phyloP scores from a whole-genome alignment of 2,797 vertebrate genomes.

The Helicolenus hilgendorfi region DNA sequence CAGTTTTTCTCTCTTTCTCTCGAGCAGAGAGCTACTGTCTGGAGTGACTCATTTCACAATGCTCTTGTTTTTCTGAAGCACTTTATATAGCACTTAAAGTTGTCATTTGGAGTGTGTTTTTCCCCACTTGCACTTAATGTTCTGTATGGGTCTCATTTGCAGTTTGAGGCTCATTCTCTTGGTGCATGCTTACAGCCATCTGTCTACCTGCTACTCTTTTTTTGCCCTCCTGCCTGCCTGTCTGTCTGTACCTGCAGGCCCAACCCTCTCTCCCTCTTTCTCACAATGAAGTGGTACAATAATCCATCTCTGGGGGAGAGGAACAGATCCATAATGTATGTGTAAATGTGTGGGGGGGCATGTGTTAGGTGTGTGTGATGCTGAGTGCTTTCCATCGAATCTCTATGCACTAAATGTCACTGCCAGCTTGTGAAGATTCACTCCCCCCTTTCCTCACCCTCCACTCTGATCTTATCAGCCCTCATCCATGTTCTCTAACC shows the following conservation, averaged over 20 bases:
- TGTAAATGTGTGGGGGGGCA: constrained; percentile 21
- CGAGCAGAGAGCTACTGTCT: constrained; percentile 29
- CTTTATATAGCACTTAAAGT: constrained; percentile 70
- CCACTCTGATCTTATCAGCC: background rate
- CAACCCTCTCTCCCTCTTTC: constrained; percentile 24
- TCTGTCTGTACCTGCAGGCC: constrained; percentile 44
- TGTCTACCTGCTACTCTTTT: constrained; percentile 20
- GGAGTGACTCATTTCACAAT: constrained; percentile 59
- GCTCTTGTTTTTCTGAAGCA: constrained; percentile 60
- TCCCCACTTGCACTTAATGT: constrained; percentile 45
- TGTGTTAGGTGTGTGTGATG: constrained; percentile 11
- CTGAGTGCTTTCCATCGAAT: constrained; percentile 44
- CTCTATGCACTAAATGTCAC: constrained; percentile 60
- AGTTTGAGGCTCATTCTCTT: constrained; percentile 48
- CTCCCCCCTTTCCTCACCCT: background rate
- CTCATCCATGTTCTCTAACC: constrained; percentile 10
- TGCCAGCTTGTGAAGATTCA: constrained; percentile 39
- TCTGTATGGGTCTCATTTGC: constrained; percentile 61
- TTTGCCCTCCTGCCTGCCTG: background rate
- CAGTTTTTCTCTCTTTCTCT: background rate
- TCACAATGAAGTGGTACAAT: constrained; percentile 50
- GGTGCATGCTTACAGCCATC: constrained; percentile 38
- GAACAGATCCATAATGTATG: constrained; percentile 66
- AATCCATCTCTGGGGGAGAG: constrained; percentile 66
- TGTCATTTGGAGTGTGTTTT: constrained; percentile 60